Evolutionary conservation across 2,888 invertebrate species (phyloP).

Genomic region (Philereme vetulata): DNA sequence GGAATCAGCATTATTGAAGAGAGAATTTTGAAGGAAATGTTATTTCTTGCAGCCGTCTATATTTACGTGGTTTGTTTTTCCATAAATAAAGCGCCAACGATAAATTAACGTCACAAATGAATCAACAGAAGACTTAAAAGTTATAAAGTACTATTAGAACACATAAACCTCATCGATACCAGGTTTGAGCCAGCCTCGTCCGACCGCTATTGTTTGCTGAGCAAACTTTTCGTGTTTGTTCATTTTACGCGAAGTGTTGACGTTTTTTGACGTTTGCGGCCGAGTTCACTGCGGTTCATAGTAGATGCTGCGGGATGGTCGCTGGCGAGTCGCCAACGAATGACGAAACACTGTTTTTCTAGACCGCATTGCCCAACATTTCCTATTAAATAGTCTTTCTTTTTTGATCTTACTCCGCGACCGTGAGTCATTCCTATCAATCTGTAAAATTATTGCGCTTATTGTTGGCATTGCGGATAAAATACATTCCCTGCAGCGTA

Average conservation of each 20-base stretch:
- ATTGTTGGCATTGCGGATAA: slow-evolving; percentile 9
- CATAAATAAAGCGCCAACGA: not conserved
- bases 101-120: slow-evolving; percentile 17
- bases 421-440: slow-evolving; percentile 23
- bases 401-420: slow-evolving; percentile 28
- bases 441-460: slow-evolving; percentile 4
- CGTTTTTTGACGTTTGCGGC: slow-evolving; percentile 44
- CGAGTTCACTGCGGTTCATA: slow-evolving; percentile 57
- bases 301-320: slow-evolving; percentile 34
- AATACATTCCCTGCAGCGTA: slow-evolving; percentile 12
- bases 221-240: slow-evolving; percentile 49
- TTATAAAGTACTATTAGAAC: slow-evolving; percentile 19
- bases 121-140: slow-evolving; percentile 14
- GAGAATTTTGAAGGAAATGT: not conserved
- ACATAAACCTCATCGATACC: slow-evolving; percentile 23
- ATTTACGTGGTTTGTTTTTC: not conserved
- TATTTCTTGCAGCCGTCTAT: not conserved
- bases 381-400: slow-evolving; percentile 38
- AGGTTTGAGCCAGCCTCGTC: slow-evolving; percentile 12
- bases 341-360: slow-evolving; percentile 58
- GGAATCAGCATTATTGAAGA: not conserved
- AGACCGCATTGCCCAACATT: slow-evolving; percentile 46
- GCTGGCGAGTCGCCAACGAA: slow-evolving; percentile 59
- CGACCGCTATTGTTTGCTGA: slow-evolving; percentile 45
- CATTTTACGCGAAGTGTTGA: slow-evolving; percentile 49